Evolutionary conservation across 2,888 invertebrate genomes (phyloP), one percentile per base, ranked within the genome.

Genomic region (Apotomis capreana): DNA sequence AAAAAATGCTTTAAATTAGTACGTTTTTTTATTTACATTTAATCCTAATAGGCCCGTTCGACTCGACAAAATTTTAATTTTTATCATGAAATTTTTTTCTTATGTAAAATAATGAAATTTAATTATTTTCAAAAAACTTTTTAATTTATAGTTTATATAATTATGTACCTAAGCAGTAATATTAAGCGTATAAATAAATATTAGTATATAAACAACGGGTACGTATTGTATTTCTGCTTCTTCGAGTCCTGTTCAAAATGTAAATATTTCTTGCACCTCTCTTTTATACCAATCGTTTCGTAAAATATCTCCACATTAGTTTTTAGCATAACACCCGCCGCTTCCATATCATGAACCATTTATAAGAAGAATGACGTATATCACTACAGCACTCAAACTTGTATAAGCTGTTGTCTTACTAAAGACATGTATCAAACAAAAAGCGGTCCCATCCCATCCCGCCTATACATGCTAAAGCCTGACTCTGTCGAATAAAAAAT

Each of bases 401-500:
- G 51, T 13, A 37, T 59, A 15, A 13, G 40, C 4, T 51, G 1
- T 68, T 68, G 5, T 68, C 10, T 5, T 10, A n/a, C 13, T 15
- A 59, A 36, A 51, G n/a, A 37, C 15, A 57, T 4, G 10, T 36
- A 59, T 13, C 68, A 73, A 74, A 82, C 79, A 88, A 88, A 87
- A 89, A 87, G 81, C 76, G 74, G 84, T 83, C 78, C 77, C 77
- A 80, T 83, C 83, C 76, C 78, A 76, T 77, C 76, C 80, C 78
- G 76, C 76, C 81, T 81, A 75, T 80, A 78, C 79, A 78, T 79
- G 78, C 79, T 78, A 79, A 80, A 79, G 80, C 75, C 76, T 76
- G 79, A 82, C 80, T 79, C 79, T 80, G 77, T 74, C 81, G 76
- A 83, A 85, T 84, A 92, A 92, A 91, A 92, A 92, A 88, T 79